Percentiles rank a stretch among this genome's conserved stretches.
Conservation (phyloP, 2,113 vertebrate genomes). For the Seriola dumerili region DNA sequence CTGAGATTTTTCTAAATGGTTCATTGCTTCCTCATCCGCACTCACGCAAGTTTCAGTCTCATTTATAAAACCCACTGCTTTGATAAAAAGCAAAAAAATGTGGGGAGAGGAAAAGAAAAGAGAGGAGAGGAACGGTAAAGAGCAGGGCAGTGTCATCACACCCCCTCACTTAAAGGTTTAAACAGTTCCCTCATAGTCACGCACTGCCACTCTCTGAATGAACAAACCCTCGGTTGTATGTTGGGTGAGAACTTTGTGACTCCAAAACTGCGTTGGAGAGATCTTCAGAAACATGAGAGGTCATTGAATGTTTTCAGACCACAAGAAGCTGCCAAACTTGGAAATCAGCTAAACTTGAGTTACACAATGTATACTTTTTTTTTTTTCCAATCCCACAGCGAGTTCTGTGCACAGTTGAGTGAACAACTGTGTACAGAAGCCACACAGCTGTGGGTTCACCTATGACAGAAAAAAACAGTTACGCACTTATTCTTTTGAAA, state of each 20-base stretch:
- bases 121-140: conserved; percentile 54
- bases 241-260: conserved; percentile 22
- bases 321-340: neutral
- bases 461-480: neutral
- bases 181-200: conserved; percentile 66
- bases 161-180: conserved; percentile 34
- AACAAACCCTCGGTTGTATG: conserved; percentile 48
- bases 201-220: conserved; percentile 80
- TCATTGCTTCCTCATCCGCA: conserved; percentile 53
- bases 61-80: conserved; percentile 51
- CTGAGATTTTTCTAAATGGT: conserved; percentile 75
- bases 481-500: neutral
- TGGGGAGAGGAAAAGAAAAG: conserved; percentile 27
- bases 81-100: conserved; percentile 39
- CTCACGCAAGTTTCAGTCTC: conserved; percentile 67
- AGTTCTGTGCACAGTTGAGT: no score
- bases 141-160: conserved; percentile 50
- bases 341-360: neutral
- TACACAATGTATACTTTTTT: neutral
- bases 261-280: conserved; percentile 2
- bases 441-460: neutral
- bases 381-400: neutral
- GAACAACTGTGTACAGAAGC: neutral
- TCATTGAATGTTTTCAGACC: neutral
- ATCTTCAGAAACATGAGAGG: neutral